A percentile compares a stretch with the other conserved stretches of the same genome.
phyloP scores from a whole-genome alignment of 2,797 vertebrate species.

The Halcyon chelicuti region DNA sequence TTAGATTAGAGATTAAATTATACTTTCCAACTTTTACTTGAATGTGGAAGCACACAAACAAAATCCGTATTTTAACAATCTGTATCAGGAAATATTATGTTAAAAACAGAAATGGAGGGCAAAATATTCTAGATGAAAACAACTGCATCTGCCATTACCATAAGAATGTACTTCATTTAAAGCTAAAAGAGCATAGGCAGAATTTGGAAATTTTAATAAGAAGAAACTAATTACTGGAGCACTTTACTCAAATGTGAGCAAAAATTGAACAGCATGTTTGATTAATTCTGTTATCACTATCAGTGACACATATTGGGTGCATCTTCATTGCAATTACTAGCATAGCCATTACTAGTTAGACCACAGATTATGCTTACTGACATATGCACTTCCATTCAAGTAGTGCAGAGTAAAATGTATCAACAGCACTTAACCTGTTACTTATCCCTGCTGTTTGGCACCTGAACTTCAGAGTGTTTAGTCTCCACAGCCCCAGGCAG shows the following conservation, averaged over 20 bases:
- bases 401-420: not conserved
- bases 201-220: not conserved
- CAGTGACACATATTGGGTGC: not conserved
- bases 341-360: not conserved
- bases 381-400: not conserved
- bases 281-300: not conserved
- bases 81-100: not conserved
- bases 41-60: not conserved
- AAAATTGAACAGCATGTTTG: not conserved
- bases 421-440: not conserved
- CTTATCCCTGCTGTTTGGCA: not conserved
- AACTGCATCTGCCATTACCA: not conserved
- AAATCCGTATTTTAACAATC: not conserved
- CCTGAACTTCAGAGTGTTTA: not conserved
- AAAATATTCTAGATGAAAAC: not conserved
- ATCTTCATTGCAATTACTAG: not conserved
- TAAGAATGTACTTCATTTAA: not conserved
- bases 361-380: slow-evolving; percentile 12
- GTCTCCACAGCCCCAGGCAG: not conserved
- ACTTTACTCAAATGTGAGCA: not conserved
- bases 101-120: not conserved
- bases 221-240: not conserved
- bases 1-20: not conserved
- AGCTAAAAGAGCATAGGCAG: not conserved
- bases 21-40: not conserved